Conservation (phyloP, 2,113 vertebrate species). For the Sinocyclocheilus rhinocerous region DNA sequence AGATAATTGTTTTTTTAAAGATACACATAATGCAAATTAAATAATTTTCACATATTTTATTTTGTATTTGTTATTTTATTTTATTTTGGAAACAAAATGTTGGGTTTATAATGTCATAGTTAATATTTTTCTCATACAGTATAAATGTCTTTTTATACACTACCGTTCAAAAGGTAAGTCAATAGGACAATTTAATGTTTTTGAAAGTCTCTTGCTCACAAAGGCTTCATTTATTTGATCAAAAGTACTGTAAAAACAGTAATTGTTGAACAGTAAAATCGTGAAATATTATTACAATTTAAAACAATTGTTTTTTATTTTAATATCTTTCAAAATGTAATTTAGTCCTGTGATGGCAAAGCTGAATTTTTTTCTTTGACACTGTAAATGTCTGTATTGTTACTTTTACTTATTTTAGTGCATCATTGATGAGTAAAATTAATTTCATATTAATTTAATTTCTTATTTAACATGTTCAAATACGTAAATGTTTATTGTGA, state of each 20-base stretch:
- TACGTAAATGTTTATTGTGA: too few species aligned
- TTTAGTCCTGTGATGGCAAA: not conserved
- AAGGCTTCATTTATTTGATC: not conserved
- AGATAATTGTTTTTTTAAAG: not conserved
- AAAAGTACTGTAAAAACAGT: too few species aligned
- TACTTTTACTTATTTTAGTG: not conserved
- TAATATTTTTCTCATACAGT: not conserved
- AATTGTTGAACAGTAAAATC: too few species aligned
- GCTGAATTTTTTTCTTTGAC: not conserved
- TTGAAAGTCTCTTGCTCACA: not conserved
- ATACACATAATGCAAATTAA: not conserved
- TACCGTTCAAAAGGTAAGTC: too few species aligned
- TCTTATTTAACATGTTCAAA: too few species aligned
- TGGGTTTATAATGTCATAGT: not conserved
- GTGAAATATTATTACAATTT: too few species aligned
- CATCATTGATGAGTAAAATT: not conserved
- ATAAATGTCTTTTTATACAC: too few species aligned
- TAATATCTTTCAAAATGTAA: not conserved
- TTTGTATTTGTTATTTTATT: too few species aligned
- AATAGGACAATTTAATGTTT: not conserved
- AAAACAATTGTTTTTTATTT: too few species aligned
- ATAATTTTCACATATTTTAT: not conserved
- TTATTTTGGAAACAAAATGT: too few species aligned
- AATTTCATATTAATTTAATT: too few species aligned
- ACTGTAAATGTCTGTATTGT: not conserved